Evolutionary conservation across 2,797 vertebrate genomes (phyloP), one percentile per base, ranked within the genome.

Genomic region (Crocidura indochinensis): DNA sequence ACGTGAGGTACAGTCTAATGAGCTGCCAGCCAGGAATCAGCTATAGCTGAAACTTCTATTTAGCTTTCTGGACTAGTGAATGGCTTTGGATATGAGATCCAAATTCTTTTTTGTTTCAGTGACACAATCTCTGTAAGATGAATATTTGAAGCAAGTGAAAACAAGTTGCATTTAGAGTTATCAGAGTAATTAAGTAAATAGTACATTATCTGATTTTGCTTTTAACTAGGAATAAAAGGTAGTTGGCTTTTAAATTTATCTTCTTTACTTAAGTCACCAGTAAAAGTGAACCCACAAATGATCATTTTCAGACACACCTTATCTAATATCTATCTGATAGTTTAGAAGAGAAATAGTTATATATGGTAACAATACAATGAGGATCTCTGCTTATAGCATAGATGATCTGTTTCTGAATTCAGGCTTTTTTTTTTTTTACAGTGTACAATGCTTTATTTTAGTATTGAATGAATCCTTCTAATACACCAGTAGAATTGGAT

Each of bases 1-100:
- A 96, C 6, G 6, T 97, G 97, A 97, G 97, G 97, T 97, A 97
- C 84, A 96, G 94, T 84, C 96, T 98, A 98, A 97, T 97, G 97
- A 98, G 95, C 94, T 97, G 94, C 86, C 67, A 93, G 87, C 80
- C 93, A 84, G 71, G 94, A 95, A 95, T 96, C 92, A 95, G 68
- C 51, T 78, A 53, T 89, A 96, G 91, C 79, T 93, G 90, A 96
- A 95, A 91, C 93, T 68, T 71, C 86, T 91, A 29, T 88, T 96
- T 91, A 93, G 74, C 78, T 96, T 75, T 64, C 27, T 92, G 92
- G 85, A 76, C 38, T 92, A 93, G 72, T 89, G 92, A 94, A 95
- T 92, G 71, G 92, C 92, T 78, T 94, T 96, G 89, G 49, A 26
- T 87, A 91, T 94, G 94, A 96, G 97, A 95, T 31, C 60, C 81